These are phyloP conservation scores for Zelleria hepariella DNA, from an alignment of 2,888 invertebrate species.

Conservation along the genomic window DNA sequence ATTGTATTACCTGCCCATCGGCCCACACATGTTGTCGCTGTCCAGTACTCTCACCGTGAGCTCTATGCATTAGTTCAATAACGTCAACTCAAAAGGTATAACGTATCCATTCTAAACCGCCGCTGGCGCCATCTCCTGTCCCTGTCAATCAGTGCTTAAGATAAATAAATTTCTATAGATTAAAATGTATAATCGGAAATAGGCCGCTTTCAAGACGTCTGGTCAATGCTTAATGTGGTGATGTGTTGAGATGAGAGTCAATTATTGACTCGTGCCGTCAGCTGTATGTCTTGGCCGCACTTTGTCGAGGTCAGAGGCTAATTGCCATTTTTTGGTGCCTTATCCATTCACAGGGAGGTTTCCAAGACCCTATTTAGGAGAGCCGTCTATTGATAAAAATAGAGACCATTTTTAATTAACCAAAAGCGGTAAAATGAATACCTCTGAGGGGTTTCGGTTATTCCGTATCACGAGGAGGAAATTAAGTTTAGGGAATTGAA, in stretches of 20 bases:
- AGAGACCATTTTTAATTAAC: background rate
- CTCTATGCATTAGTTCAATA: background rate
- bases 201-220: slow-evolving; percentile 58
- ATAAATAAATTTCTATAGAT: slow-evolving; percentile 54
- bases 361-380: background rate
- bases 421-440: slow-evolving; percentile 21
- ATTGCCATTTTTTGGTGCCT: background rate
- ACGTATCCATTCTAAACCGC: slow-evolving; percentile 56
- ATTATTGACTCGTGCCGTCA: slow-evolving; percentile 57
- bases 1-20: background rate
- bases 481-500: slow-evolving; percentile 70
- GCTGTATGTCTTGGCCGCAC: background rate
- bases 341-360: background rate
- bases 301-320: background rate
- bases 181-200: slow-evolving; percentile 57
- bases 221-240: slow-evolving; percentile 38
- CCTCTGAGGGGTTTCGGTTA: slow-evolving; percentile 34
- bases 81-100: slow-evolving; percentile 2
- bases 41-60: background rate
- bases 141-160: slow-evolving; percentile 44
- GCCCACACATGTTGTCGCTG: slow-evolving; percentile 1
- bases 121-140: slow-evolving; percentile 64
- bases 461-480: slow-evolving; percentile 36
- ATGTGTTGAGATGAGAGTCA: slow-evolving; percentile 65
- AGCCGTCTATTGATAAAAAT: background rate